Conservation (phyloP, 2,113 vertebrate genomes). For the Protobothrops mucrosquamatus region DNA sequence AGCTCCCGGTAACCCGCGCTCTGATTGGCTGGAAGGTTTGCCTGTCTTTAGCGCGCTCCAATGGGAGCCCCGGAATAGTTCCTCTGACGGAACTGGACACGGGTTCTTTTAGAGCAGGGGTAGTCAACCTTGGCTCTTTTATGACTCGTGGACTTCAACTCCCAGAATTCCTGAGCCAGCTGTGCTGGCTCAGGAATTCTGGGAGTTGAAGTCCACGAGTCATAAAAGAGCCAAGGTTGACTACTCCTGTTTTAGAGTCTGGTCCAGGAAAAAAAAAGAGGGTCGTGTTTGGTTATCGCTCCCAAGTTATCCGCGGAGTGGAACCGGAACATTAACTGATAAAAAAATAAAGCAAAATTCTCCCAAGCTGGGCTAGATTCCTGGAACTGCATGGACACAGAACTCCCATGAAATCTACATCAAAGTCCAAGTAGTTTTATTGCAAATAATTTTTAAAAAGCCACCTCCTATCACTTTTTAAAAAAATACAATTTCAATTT, state of each 20-base stretch:
- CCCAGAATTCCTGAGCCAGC: no score
- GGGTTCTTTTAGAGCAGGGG: no score
- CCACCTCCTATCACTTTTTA: background rate
- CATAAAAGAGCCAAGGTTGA: no score
- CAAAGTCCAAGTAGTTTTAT: background rate
- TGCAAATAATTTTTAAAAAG: background rate
- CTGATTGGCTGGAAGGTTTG: conserved; percentile 26
- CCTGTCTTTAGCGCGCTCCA: conserved; percentile 4
- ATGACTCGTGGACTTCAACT: no score
- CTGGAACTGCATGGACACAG: background rate
- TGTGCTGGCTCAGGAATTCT: no score
- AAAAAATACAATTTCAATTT: background rate
- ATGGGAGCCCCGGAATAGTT: rapidly evolving
- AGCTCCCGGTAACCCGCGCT: conserved; percentile 10
- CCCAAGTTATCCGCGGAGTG: no score
- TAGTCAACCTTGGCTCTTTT: no score
- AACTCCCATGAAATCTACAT: background rate
- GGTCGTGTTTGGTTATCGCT: background rate
- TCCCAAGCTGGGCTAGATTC: background rate
- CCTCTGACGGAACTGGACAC: no score
- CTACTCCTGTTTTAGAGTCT: no score
- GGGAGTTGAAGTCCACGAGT: no score
- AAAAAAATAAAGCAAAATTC: background rate
- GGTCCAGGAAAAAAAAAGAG: background rate
- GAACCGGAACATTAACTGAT: background rate